Conservation (phyloP, 1,140 invertebrate species). For the Lordiphosa stackelbergi region DNA sequence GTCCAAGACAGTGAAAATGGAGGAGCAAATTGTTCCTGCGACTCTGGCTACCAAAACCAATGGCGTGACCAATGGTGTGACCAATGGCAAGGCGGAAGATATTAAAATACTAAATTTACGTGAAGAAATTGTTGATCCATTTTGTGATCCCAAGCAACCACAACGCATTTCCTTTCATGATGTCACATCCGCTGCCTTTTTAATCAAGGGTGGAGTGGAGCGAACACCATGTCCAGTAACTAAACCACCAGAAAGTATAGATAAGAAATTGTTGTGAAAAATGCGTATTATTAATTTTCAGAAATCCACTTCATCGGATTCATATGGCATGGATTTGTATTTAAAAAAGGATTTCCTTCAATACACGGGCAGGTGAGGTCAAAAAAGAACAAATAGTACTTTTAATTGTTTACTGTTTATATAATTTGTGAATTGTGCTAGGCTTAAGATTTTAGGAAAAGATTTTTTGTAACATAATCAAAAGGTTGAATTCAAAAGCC, state of each 20-base stretch:
- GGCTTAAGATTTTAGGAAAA: too few species aligned
- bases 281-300: conserved; percentile 3
- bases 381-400: too few species aligned
- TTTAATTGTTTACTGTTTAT: too few species aligned
- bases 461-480: too few species aligned
- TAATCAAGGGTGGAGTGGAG: conserved; percentile 89
- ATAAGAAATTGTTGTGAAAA: background rate
- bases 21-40: conserved; percentile 15
- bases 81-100: conserved; percentile 21
- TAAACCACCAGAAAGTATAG: background rate
- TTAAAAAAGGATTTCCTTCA: conserved; percentile 96
- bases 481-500: too few species aligned
- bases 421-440: too few species aligned
- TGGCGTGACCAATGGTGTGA: conserved; percentile 8
- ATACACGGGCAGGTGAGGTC: conserved; percentile 88
- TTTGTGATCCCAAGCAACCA: conserved; percentile 87
- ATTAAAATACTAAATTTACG: conserved; percentile 5
- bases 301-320: conserved; percentile 87
- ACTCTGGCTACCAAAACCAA: conserved; percentile 8
- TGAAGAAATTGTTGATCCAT: conserved; percentile 65
- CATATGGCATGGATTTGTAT: conserved; percentile 90
- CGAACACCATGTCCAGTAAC: conserved; percentile 90
- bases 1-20: conserved; percentile 36
- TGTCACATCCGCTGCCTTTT: conserved; percentile 92
- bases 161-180: conserved; percentile 89